phyloP scores from a whole-genome alignment of 1,140 invertebrate genomes.

The Ooceraea biroi region DNA sequence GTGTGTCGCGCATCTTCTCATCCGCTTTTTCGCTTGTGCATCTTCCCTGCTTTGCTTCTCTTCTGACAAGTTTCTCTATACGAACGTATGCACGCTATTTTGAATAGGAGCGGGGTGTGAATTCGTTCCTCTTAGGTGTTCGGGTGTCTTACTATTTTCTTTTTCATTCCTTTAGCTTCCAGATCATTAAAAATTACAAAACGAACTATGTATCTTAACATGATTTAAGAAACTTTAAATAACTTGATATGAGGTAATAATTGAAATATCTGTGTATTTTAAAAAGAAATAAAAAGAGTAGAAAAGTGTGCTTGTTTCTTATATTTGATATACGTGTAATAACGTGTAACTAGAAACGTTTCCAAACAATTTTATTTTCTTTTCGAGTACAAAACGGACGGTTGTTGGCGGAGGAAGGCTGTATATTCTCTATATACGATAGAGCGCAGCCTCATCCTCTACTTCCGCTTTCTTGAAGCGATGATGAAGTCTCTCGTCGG shows the following conservation, averaged over 20 bases:
- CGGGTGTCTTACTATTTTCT: background rate
- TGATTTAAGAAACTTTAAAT: constrained; percentile 3
- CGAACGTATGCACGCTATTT: constrained; percentile 43
- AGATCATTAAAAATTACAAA: too few relatives aligned
- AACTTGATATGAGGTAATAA: constrained; percentile 1
- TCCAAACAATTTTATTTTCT: constrained; percentile 30
- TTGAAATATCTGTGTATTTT: background rate
- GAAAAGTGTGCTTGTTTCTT: background rate
- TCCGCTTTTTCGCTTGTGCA: constrained; percentile 35
- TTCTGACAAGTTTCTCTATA: constrained; percentile 57
- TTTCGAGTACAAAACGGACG: constrained; percentile 2
- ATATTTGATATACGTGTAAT: constrained; percentile 9
- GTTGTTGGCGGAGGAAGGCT: constrained; percentile 10
- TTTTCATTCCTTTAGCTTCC: background rate
- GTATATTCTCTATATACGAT: constrained; percentile 9
- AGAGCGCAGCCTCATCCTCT: background rate
- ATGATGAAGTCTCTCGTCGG: constrained; percentile 21
- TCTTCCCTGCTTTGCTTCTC: constrained; percentile 13
- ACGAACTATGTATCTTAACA: background rate
- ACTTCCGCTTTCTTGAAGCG: background rate
- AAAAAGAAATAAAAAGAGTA: background rate
- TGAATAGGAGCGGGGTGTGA: constrained; percentile 71
- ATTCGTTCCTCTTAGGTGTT: constrained; percentile 61
- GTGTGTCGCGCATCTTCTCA: constrained; percentile 29
- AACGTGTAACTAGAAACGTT: constrained; percentile 27